These are phyloP conservation scores for Temnothorax nylanderi DNA, from an alignment of 1,140 invertebrate genomes.

Conservation along the genomic window DNA sequence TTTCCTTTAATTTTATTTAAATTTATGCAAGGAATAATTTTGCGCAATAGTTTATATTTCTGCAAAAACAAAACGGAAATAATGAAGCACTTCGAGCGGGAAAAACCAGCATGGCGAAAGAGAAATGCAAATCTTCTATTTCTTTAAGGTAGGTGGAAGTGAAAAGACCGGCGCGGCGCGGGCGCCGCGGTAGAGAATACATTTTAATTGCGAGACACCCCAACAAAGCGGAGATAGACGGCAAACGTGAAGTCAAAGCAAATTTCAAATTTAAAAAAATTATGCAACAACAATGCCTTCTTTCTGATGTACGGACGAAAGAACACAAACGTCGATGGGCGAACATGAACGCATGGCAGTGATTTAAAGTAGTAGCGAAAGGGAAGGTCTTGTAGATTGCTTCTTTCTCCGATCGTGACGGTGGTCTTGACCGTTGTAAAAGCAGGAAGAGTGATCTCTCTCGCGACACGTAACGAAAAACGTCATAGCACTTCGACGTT, in stretches of 20 bases:
- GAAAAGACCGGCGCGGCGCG: neutral
- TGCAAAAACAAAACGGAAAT: neutral
- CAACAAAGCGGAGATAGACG: neutral
- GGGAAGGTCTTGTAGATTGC: constrained; percentile 15
- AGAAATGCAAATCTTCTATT: constrained; percentile 34
- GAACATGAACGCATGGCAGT: neutral
- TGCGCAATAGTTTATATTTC: neutral
- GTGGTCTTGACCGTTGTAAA: constrained; percentile 23
- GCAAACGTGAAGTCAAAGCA: neutral
- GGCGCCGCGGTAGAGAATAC: neutral
- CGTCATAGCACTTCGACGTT: neutral
- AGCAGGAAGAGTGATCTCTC: constrained; percentile 17
- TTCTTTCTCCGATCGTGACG: constrained; percentile 20
- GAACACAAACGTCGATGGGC: neutral
- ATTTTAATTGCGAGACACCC: neutral
- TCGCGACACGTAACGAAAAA: constrained; percentile 26
- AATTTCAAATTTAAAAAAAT: constrained; percentile 5
- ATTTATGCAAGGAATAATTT: neutral
- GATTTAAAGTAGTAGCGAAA: constrained; percentile 32
- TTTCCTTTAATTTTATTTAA: neutral
- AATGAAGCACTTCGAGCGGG: neutral
- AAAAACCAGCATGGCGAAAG: constrained; percentile 44
- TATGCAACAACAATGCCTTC: constrained; percentile 1
- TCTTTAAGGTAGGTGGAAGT: constrained; percentile 13
- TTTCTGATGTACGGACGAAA: neutral